Evolutionary conservation across 2,797 vertebrate species (phyloP), one percentile per base, ranked within the genome.

Genomic region (Myotis findleyi): DNA sequence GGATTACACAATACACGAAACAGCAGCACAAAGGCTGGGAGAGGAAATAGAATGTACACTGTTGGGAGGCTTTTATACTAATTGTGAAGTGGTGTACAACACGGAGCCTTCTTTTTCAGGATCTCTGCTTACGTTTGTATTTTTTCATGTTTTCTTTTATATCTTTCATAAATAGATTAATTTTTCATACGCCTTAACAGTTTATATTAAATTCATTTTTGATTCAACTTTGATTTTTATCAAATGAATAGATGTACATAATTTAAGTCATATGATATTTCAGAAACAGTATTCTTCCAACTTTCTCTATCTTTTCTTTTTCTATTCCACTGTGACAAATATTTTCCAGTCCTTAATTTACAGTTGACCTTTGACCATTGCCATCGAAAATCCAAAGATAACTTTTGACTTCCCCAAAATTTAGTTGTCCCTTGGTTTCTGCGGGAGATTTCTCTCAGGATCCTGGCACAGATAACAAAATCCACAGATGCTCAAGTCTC

Each of bases 201-300:
- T 89, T 75, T 66, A 57, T 51, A 62, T 57, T 75, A 87, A 9
- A 57, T 57, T 73, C 64, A n/a, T 55, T 25, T 72, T 82, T 57
- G 51, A 55, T 64, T 84, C 36, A 84, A 64, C 55, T 82, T 66
- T 87, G 44, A 53, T 82, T 88, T 91, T 83, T 77, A 59, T 84
- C 27, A 84, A 73, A 51, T n/a, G 20, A 84, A 62, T 51, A 27
- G 1, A 27, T 41, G 25, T 71, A 33, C 41, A 21, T 68, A 36
- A 76, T 69, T 82, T 89, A 68, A 79, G 71, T 68, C 69, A 49
- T 23, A 47, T 23, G n/a, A 14, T 84, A 51, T 62, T 84, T 44
- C 14, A 76, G 47, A 75, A 75, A 33, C 5, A 51, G 14, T 69
- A n/a, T 69, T 76, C 13, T 81, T 87, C 69, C 41, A 76, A 36